A percentile compares a stretch with the other conserved stretches of the same genome.
phyloP scores from a whole-genome alignment of 1,140 invertebrate genomes.

The Arion vulgaris region DNA sequence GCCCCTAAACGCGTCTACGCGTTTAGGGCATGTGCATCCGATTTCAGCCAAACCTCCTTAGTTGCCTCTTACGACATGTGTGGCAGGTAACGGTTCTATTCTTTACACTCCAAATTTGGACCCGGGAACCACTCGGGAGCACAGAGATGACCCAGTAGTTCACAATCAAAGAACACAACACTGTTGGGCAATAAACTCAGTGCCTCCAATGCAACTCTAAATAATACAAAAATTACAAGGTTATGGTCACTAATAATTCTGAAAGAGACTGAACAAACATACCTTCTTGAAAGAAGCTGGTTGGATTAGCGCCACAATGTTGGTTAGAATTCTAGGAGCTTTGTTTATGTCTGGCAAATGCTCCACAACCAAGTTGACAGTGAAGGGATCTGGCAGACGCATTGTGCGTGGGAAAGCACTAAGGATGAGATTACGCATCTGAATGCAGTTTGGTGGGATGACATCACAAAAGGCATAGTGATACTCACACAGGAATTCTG shows the following conservation, averaged over 20 bases:
- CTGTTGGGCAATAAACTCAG: too few species aligned
- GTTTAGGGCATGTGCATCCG: too few species aligned
- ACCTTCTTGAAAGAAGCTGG: constrained; percentile 89
- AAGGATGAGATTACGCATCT: constrained; percentile 98
- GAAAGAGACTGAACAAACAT: neutral
- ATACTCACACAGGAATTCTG: constrained; percentile 98
- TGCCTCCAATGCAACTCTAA: too few species aligned
- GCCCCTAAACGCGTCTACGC: too few species aligned
- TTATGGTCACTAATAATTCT: neutral
- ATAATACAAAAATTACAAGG: too few species aligned
- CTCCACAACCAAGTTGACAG: constrained; percentile 90
- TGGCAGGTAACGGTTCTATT: too few species aligned
- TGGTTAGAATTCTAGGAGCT: constrained; percentile 90
- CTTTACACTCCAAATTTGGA: too few species aligned
- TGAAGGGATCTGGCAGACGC: constrained; percentile 98
- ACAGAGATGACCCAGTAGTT: too few species aligned
- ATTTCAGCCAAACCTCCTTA: too few species aligned
- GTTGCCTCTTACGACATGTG: too few species aligned
- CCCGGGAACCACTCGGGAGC: too few species aligned
- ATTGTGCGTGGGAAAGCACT: constrained; percentile 98
- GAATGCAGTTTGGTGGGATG: constrained; percentile 98
- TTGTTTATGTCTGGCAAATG: constrained; percentile 87
- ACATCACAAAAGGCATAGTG: constrained; percentile 99
- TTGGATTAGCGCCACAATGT: constrained; percentile 90
- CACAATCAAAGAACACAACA: too few species aligned